phyloP scores from a whole-genome alignment of 2,888 invertebrate genomes.

The Cephalotes varians region DNA sequence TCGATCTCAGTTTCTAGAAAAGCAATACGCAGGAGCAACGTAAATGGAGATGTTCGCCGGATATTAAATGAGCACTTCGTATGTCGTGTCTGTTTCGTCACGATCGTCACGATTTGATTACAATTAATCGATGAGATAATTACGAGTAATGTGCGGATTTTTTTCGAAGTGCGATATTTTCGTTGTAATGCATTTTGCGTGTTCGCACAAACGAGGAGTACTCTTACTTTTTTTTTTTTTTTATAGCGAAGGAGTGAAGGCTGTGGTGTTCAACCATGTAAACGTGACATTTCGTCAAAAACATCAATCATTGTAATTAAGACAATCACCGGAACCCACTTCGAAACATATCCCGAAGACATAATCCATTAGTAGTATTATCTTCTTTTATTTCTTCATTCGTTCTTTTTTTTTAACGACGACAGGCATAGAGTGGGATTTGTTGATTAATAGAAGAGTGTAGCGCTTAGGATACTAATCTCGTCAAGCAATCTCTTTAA shows the following conservation, averaged over 20 bases:
- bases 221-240: constrained; percentile 36
- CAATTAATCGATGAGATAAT: constrained; percentile 4
- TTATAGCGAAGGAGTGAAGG: constrained; percentile 39
- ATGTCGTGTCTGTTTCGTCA: not conserved
- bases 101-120: constrained; percentile 1
- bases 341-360: constrained; percentile 72
- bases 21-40: constrained; percentile 10
- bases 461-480: constrained; percentile 69
- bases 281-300: constrained; percentile 12
- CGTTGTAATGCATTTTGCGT: not conserved
- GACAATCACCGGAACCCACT: constrained; percentile 75
- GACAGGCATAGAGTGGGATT: constrained; percentile 35
- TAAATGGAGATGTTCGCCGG: constrained; percentile 8
- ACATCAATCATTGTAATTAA: constrained; percentile 58
- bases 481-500: constrained; percentile 69
- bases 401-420: constrained; percentile 2
- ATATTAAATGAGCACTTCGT: not conserved
- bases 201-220: not conserved
- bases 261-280: constrained; percentile 38
- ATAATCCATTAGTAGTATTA: constrained; percentile 58
- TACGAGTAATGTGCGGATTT: not conserved
- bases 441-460: constrained; percentile 58
- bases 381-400: constrained; percentile 12
- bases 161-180: constrained; percentile 4
- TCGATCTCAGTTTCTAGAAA: constrained; percentile 13